Evolutionary conservation across 2,888 invertebrate genomes (phyloP), one percentile per base, ranked within the genome.

Genomic region (Drosophila bunnanda): DNA sequence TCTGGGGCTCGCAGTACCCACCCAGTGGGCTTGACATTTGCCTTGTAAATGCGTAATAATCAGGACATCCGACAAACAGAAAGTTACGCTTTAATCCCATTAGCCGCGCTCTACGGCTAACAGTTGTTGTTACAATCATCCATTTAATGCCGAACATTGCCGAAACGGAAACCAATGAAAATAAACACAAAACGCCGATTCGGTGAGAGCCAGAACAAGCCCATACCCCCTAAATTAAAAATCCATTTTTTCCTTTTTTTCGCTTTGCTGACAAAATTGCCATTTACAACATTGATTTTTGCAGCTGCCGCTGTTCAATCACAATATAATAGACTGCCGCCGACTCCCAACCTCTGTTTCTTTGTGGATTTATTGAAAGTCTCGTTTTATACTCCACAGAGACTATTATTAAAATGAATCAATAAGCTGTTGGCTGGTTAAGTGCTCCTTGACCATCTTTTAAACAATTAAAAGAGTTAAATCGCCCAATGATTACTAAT

Each of bases 1-100:
- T 12, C 62, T 25, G 3, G 10, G 60, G 46, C 10, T 12, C 25
- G 39, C 52, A 36, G 67, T 67, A 61, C 65, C 89, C 85, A 79
- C 77, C 89, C 88, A 77, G 61, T 50, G 59, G 80, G 73, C 76
- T 84, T 89, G 89, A 85, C 88, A 89, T 85, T 88, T 88, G 75
- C 80, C 80, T 74, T 75, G 82, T 79, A 72, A 75, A 72, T 73
- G 75, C 67, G 77, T 67, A 85, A 89, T 82, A 89, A 85, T 82
- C 80, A 77, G 86, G 78, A 81, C 58, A 82, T 89, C 89, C 86
- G 82, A 85, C 75, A 67, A 71, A 62, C 65, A 41, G 53, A 58
- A 79, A 67, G 76, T 70, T 70, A 89, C 88, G 90, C 88, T 88
- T 80, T 86, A 89, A 88, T 76, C 58, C 60, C 52, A 86, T 88